Evolutionary conservation across 1,140 invertebrate genomes (phyloP).

Genomic region (Caerostris extrusa): DNA sequence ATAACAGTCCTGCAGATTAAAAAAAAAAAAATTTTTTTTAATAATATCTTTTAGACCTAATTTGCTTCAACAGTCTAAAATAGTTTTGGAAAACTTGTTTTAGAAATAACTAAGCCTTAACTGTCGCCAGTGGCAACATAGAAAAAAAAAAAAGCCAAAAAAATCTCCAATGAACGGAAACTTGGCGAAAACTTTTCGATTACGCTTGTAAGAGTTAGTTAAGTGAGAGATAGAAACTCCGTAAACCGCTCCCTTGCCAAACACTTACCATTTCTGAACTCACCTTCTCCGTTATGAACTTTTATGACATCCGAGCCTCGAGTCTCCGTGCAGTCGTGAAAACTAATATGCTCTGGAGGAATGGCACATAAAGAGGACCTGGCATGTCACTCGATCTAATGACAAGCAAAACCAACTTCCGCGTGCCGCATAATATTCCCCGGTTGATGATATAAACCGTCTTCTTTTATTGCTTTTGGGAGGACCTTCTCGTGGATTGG

Average conservation of each 20-base stretch:
- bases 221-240: background rate
- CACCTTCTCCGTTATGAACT: constrained; percentile 29
- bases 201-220: background rate
- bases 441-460: constrained; percentile 33
- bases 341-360: constrained; percentile 46
- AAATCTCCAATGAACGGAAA: too few relatives aligned
- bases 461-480: constrained; percentile 45
- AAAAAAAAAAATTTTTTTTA: too few relatives aligned
- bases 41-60: too few relatives aligned
- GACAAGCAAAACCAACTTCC: constrained; percentile 40
- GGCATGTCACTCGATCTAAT: background rate
- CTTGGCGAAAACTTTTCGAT: background rate
- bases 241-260: background rate
- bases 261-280: background rate
- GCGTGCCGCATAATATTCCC: constrained; percentile 51
- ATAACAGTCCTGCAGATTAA: too few relatives aligned
- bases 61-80: too few relatives aligned
- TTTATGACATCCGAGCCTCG: constrained; percentile 13
- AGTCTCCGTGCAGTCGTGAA: constrained; percentile 41
- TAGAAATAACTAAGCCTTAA: too few relatives aligned
- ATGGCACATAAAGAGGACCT: constrained; percentile 26
- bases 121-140: too few relatives aligned
- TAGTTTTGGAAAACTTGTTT: too few relatives aligned
- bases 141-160: too few relatives aligned
- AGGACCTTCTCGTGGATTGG: constrained; percentile 11